Evolutionary conservation across 2,113 vertebrate species (phyloP).

Genomic region (Pedetes capensis): DNA sequence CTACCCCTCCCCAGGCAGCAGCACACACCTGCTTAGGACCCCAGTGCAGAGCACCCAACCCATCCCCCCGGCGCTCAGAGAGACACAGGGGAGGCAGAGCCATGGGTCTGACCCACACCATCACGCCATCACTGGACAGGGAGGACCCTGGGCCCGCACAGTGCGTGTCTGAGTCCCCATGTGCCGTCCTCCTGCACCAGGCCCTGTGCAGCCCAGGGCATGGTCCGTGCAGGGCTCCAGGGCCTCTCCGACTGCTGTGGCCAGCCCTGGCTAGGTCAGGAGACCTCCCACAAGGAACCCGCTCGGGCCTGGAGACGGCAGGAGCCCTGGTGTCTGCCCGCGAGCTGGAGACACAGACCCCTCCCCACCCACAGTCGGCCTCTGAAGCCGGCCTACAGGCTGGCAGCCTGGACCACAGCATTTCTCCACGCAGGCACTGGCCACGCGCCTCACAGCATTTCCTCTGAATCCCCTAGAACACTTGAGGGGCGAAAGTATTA

Average conservation of each 20-base stretch:
- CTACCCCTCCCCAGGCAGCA: too few species aligned
- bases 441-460: rapidly evolving
- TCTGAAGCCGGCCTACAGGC: rapidly evolving
- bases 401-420: too few species aligned
- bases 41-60: neutral
- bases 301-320: neutral
- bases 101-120: neutral
- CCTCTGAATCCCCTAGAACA: neutral
- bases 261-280: too few species aligned
- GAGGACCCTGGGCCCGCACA: neutral
- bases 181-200: too few species aligned
- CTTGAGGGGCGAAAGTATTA: too few species aligned
- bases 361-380: rapidly evolving
- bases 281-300: neutral
- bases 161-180: rapidly evolving
- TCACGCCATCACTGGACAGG: neutral
- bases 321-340: too few species aligned
- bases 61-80: neutral
- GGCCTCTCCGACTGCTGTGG: neutral
- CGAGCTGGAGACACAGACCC: neutral
- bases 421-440: too few species aligned
- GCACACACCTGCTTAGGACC: neutral
- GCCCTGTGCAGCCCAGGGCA: neutral
- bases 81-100: neutral
- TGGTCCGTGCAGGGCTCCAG: neutral